Evolutionary conservation across 2,113 vertebrate genomes (phyloP), one percentile per base, ranked within the genome.

Genomic region (Okapia johnstoni): DNA sequence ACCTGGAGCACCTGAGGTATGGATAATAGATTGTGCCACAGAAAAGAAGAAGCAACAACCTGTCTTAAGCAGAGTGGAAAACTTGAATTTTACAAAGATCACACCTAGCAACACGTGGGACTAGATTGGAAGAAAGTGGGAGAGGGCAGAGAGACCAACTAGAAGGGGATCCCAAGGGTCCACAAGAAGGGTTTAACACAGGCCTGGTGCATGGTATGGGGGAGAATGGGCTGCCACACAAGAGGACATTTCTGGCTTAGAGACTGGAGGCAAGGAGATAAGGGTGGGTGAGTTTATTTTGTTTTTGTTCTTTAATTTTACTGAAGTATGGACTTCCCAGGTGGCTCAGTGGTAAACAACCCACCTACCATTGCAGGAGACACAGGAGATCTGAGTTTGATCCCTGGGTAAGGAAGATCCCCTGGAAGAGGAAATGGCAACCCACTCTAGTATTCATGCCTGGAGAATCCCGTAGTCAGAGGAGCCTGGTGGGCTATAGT

Each of bases 1-100:
- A 1, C 0, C 40, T 3, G 7, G 48, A 30, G 19, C 26, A 17
- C 28, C 36, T n/a, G 7, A n/a, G 3, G 26, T 48, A 25, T 23
- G 43, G 43, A 6, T 17, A 26, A 36, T n/a, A 17, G 33, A 58
- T 2, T n/a, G 43, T 54, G n/a, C 40, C 28, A 2, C 10, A 5
- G 88, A 80, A 40, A 57, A 87, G 70, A 23, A n/a, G 81, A 83
- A 33, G 54, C 28, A 54, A n/a, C 48, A 61, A 11, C 21, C 88
- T 23, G 15, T 54, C 14, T 10, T 33, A 85, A 77, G 43, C 54
- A 60, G 93, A 77, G 19, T 48, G 36, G 28, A 23, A n/a, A 57
- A 40, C 50, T 2, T 11, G n/a, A 50, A 30, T 70, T 60, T 70
- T 43, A 87, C 50, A n/a, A 87, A 21, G 4, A n/a, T n/a, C 28